These are phyloP conservation scores for Albula goreensis DNA, from an alignment of 2,113 vertebrate species.

Conservation along the genomic window DNA sequence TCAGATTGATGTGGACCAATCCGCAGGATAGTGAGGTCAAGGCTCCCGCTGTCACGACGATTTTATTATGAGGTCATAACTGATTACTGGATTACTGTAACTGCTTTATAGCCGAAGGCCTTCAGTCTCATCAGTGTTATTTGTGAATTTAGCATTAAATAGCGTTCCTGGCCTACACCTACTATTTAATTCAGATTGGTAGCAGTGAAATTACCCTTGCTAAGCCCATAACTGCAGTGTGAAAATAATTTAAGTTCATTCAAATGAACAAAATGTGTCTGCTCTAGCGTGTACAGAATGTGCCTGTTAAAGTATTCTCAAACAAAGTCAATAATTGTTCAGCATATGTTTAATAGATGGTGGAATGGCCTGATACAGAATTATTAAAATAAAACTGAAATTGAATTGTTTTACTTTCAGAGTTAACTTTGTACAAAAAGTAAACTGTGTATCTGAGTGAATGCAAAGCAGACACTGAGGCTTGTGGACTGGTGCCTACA, in stretches of 20 bases:
- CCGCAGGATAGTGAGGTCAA: not conserved
- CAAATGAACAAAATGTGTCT: not conserved
- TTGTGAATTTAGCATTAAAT: not conserved
- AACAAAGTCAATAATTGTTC: not conserved
- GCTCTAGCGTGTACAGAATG: not conserved
- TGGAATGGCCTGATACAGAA: not conserved
- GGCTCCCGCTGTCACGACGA: not conserved
- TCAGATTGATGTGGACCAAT: not conserved
- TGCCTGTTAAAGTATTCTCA: no score
- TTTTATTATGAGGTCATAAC: not conserved
- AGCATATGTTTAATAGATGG: not conserved
- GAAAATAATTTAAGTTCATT: not conserved
- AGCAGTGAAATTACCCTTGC: not conserved
- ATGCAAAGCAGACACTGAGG: not conserved
- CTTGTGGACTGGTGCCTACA: no score
- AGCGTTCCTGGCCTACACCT: not conserved
- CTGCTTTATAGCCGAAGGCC: not conserved
- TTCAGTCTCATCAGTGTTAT: not conserved
- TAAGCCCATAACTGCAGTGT: not conserved
- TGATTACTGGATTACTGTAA: not conserved
- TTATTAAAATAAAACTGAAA: not conserved
- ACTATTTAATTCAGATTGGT: not conserved
- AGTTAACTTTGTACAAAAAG: not conserved
- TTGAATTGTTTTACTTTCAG: not conserved
- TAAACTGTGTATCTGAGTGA: not conserved